phyloP scores from a whole-genome alignment of 2,888 invertebrate species.

The Leptinotarsa peninsularis region DNA sequence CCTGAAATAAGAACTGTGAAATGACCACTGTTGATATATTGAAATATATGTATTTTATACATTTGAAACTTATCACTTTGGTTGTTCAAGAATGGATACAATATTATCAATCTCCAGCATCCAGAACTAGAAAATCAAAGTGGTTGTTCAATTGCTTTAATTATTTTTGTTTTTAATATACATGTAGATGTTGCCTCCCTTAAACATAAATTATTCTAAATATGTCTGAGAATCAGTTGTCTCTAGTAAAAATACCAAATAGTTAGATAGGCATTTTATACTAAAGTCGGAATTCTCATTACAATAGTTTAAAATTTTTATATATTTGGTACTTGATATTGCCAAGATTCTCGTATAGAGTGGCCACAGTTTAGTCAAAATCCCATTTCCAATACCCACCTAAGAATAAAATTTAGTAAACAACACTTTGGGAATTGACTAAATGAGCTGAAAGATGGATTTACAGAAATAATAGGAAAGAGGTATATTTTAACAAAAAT shows the following conservation, averaged over 20 bases:
- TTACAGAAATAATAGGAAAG: constrained; percentile 49
- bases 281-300: constrained; percentile 53
- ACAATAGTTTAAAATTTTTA: constrained; percentile 51
- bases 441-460: constrained; percentile 39
- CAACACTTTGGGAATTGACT: constrained; percentile 36
- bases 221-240: constrained; percentile 51
- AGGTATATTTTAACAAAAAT: constrained; percentile 53
- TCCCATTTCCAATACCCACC: constrained; percentile 32
- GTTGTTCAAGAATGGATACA: constrained; percentile 3
- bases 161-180: constrained; percentile 48
- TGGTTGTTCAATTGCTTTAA: constrained; percentile 31
- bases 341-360: constrained; percentile 41
- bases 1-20: constrained; percentile 39
- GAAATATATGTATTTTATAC: constrained; percentile 44
- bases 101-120: not conserved
- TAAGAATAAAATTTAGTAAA: constrained; percentile 23
- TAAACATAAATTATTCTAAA: constrained; percentile 55
- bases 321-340: constrained; percentile 53
- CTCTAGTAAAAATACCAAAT: constrained; percentile 51
- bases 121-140: constrained; percentile 11
- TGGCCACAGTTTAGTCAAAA: constrained; percentile 31
- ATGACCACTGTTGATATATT: constrained; percentile 46
- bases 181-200: constrained; percentile 56
- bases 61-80: constrained; percentile 15
- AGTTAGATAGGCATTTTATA: constrained; percentile 54